phyloP scores from a whole-genome alignment of 2,888 invertebrate species.

The Malthinus seriepunctatus region DNA sequence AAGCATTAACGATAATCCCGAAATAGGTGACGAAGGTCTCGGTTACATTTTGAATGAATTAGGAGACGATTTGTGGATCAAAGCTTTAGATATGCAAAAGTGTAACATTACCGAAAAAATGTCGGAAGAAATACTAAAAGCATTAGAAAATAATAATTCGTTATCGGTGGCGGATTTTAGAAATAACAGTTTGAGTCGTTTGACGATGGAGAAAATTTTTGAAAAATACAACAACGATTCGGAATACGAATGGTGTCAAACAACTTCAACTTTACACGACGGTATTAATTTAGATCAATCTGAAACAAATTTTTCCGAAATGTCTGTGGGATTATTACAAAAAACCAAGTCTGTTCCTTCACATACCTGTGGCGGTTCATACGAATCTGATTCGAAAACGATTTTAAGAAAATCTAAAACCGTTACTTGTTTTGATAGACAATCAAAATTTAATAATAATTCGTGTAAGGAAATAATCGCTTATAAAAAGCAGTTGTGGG shows the following conservation, averaged over 20 bases:
- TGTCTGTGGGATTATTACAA: constrained; percentile 30
- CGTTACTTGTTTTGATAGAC: constrained; percentile 24
- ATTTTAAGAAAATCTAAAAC: constrained; percentile 33
- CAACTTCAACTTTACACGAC: constrained; percentile 31
- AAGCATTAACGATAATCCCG: constrained; percentile 70
- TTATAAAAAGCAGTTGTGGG: constrained; percentile 26
- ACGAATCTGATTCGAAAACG: neutral
- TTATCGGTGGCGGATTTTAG: constrained; percentile 71
- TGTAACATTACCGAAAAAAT: constrained; percentile 72
- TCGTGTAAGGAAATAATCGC: constrained; percentile 15
- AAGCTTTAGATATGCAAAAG: constrained; percentile 75
- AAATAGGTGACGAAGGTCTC: constrained; percentile 68
- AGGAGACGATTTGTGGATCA: constrained; percentile 80
- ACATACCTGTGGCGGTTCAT: constrained; percentile 16
- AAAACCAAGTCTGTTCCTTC: constrained; percentile 45
- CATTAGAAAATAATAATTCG: constrained; percentile 66
- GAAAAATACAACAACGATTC: constrained; percentile 44
- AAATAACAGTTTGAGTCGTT: constrained; percentile 56
- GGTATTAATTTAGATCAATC: neutral
- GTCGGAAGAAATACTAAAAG: constrained; percentile 60
- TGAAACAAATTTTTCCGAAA: constrained; percentile 21
- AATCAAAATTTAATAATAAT: neutral
- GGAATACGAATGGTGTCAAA: constrained; percentile 50
- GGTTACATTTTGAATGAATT: constrained; percentile 66
- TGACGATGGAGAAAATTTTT: constrained; percentile 46